Base-by-base conservation (phyloP, 2,113 vertebrate genomes). In the Cyprichromis sp. region DNA sequence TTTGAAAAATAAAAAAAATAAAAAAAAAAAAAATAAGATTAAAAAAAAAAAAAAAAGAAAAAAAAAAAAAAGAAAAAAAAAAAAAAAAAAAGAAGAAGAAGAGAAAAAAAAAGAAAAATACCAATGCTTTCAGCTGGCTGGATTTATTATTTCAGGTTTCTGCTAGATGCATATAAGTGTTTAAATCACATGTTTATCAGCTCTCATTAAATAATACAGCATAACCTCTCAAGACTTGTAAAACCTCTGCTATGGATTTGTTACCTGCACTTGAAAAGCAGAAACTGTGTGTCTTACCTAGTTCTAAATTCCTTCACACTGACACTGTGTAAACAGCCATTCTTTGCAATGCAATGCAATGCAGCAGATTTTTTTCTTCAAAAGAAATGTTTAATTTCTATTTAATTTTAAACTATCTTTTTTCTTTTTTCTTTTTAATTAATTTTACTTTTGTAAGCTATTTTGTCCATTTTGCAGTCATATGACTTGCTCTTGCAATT, bases 291-390 rank as follows among this genome's bases (percentile, higher is more conserved):
- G 55, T 86, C 71, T 47, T 31, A 88, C 47, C 29, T 76, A 61
- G 42, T 61, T 85, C 54, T 83, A 47, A 54, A 82, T 59, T 54
- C 76, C 79, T 83, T 84, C 82, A 81, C 83, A 79, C 55, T 91
- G 81, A 88, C 63, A 79, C 63, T 89, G 26, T 92, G 40, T 90
- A 80, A 84, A 85, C 50, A 89, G 73, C 31, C 55, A 55, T 17
- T 17, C 19, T 93, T 87, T 91, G 57, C 88, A 83, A 88, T 92
- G 87, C 91, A 84, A 88, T 92, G 87, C 91, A 93, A 93, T 89
- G 66, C 55, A 82, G 13, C 11, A 4, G 78, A 86, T 87, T 91
- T 89, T 87, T 88, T 91, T 89, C 78, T 86, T 89, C 17, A 83
- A 83, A 91, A 86, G 31, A 91, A 86, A 76, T 93, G 90, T 91